Base-by-base conservation (phyloP, 2,113 vertebrate genomes). In the Isichthys henryi region DNA sequence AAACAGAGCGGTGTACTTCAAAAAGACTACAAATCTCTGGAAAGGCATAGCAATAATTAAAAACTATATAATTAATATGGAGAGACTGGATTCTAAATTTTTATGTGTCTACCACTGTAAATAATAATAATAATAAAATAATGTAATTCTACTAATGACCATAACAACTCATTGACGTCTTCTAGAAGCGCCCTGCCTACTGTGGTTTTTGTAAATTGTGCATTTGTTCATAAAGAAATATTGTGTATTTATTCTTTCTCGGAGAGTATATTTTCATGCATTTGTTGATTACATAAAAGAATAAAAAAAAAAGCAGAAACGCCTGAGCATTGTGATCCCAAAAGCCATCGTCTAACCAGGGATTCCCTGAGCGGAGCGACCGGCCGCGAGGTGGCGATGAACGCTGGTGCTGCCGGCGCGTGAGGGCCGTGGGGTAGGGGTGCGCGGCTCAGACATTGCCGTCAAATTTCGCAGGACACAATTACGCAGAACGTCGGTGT, bases 231-330 rank as follows among this genome's bases (percentile, higher is more conserved):
- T 99, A 97, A 97, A 96, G 89, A 94, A 95, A 94, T 96, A 96
- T 97, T 98, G 95, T 97, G 97, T 99, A 99, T 99, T 99, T 99
- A 99, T 99, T 99, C 97, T 90, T 95, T 96, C 95, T 92, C 94
- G 95, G 96, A 97, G 97, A 98, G 95, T 97, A 97, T 98, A 98
- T 97, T 98, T 97, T 96, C 95, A 96, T 95, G 95, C 91, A 92
- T 94, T 95, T 94, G 91, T 93, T 91, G 92, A 93, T 91, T 92
- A 94, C 91, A 93, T 85, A 91, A 94, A 91, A 87, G 31, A 94
- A 93, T 91, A 93, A 93, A 93, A 90, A 50, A 88, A 50, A 0
- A 48, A 52, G n/a, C 39, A 53, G n/a, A 27, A 45, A 49, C 10
- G 45, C 2, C 17, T 77, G 66, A 87, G 89, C 53, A 80, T 70